Conservation (phyloP, 2,888 invertebrate species). For the Philereme vetulata region DNA sequence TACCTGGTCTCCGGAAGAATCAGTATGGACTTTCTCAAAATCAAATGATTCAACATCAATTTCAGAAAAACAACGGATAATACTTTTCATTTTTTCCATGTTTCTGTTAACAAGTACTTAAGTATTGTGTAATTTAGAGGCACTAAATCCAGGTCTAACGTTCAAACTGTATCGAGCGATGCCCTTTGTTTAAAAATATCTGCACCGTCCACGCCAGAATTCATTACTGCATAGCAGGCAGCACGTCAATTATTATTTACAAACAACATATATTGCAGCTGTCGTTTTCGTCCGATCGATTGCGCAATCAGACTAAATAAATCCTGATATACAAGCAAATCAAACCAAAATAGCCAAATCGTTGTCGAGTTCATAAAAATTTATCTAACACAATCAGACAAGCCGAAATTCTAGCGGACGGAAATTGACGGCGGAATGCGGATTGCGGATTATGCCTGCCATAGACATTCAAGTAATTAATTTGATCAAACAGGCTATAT, state of each 20-base stretch:
- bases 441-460: too few relatives aligned
- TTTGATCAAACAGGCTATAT: too few relatives aligned
- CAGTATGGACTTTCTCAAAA: slow-evolving; percentile 82
- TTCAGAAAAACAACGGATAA: slow-evolving; percentile 65
- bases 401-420: too few relatives aligned
- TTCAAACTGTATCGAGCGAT: slow-evolving; percentile 26
- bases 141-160: neutral
- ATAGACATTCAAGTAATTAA: too few relatives aligned
- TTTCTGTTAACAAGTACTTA: slow-evolving; percentile 10
- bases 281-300: slow-evolving; percentile 2
- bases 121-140: neutral
- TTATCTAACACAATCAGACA: too few relatives aligned
- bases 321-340: too few relatives aligned
- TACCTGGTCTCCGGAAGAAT: slow-evolving; percentile 74
- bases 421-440: too few relatives aligned
- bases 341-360: too few relatives aligned
- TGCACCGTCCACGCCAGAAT: slow-evolving; percentile 13
- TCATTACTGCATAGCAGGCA: too few relatives aligned
- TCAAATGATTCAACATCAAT: slow-evolving; percentile 77
- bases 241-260: too few relatives aligned
- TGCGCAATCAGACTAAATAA: neutral
- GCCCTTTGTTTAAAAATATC: slow-evolving; percentile 37
- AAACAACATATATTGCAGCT: too few relatives aligned
- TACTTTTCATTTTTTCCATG: slow-evolving; percentile 60
- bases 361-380: too few relatives aligned